phyloP scores from a whole-genome alignment of 2,888 invertebrate species.

The Eubasilissa splendida region DNA sequence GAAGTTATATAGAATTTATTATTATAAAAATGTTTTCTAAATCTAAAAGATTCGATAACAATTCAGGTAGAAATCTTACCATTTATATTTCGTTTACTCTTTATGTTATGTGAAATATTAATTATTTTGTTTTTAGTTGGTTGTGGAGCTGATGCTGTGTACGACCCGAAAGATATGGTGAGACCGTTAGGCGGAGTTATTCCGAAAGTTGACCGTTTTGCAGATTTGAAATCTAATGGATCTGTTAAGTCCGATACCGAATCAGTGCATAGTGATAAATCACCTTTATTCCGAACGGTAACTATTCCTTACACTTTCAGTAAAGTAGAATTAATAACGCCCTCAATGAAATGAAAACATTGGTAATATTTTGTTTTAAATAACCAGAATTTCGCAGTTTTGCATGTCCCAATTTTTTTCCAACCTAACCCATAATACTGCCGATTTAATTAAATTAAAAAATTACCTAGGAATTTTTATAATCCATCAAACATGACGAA shows the following conservation, averaged over 20 bases:
- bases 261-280: constrained; percentile 52
- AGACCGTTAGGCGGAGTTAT: constrained; percentile 54
- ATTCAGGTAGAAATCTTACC: constrained; percentile 42
- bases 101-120: neutral
- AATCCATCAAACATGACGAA: too few species aligned
- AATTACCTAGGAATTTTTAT: too few species aligned
- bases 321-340: too few species aligned
- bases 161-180: constrained; percentile 40
- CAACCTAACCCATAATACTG: too few species aligned
- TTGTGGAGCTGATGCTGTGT: constrained; percentile 55
- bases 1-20: constrained; percentile 24
- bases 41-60: constrained; percentile 49
- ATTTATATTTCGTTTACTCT: neutral
- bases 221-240: constrained; percentile 27
- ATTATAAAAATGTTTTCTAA: constrained; percentile 52
- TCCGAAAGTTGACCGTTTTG: constrained; percentile 50
- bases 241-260: constrained; percentile 53
- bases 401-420: too few species aligned
- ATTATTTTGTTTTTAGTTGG: constrained; percentile 49
- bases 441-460: too few species aligned
- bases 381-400: too few species aligned
- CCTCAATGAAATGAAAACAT: too few species aligned
- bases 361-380: too few species aligned
- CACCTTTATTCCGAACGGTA: constrained; percentile 52
- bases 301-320: neutral